Conservation (phyloP, 2,888 invertebrate species). For the Dasysyrphus tricinctus region DNA sequence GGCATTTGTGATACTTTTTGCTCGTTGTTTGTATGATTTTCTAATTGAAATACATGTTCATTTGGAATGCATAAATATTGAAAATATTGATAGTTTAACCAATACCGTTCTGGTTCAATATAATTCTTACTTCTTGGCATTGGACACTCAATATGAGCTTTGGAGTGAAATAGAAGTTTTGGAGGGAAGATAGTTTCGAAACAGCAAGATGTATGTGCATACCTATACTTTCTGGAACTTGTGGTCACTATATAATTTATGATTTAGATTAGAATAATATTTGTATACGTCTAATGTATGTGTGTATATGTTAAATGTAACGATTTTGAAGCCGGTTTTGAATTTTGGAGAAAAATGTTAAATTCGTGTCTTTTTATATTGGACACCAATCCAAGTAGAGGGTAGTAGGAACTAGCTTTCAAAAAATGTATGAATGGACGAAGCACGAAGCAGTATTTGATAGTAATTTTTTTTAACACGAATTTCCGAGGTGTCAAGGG, state of each 20-base stretch:
- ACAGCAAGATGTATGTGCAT: not conserved
- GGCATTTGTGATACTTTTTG: not conserved
- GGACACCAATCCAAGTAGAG: too few relatives aligned
- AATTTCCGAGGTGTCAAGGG: too few relatives aligned
- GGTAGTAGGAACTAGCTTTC: too few relatives aligned
- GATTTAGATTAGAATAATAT: not conserved
- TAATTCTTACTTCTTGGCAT: not conserved
- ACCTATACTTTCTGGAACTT: not conserved
- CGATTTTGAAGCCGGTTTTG: too few relatives aligned
- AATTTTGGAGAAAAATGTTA: too few relatives aligned
- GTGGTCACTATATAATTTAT: not conserved
- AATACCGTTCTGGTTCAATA: not conserved
- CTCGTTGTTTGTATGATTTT: not conserved
- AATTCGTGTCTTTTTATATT: too few relatives aligned
- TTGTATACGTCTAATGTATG: too few relatives aligned
- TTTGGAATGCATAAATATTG: not conserved
- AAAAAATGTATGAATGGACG: too few relatives aligned
- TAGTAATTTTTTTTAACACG: too few relatives aligned
- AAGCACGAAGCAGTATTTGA: too few relatives aligned
- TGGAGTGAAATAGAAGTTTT: not conserved
- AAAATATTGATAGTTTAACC: not conserved
- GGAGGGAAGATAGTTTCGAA: not conserved
- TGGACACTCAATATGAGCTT: not conserved
- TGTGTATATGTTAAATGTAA: too few relatives aligned
- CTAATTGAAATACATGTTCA: conserved; percentile 10